Conservation (phyloP, 2,113 vertebrate genomes). For the Cathartes aura region DNA sequence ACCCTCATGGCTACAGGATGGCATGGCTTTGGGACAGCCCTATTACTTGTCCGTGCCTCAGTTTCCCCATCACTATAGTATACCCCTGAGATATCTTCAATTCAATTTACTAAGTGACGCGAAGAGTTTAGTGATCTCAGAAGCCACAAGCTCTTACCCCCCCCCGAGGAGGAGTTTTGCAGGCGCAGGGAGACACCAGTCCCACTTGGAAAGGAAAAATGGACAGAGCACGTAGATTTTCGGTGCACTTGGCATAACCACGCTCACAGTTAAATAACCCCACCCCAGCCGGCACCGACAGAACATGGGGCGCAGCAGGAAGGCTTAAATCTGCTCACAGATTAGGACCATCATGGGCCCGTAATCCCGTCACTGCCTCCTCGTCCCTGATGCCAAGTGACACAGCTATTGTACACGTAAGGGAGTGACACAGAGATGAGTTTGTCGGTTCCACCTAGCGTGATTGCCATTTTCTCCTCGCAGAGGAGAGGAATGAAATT, state of each 20-base stretch:
- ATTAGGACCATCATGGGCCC: neutral
- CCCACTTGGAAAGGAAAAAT: rapidly evolving
- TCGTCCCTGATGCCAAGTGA: constrained; percentile 75
- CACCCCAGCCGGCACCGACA: rapidly evolving
- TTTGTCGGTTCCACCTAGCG: constrained; percentile 79
- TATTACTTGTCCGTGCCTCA: neutral
- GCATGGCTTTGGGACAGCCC: neutral
- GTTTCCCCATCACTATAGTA: neutral
- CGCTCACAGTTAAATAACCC: rapidly evolving
- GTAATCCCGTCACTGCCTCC: neutral
- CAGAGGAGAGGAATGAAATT: constrained; percentile 77
- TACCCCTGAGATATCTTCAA: rapidly evolving
- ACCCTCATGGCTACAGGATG: neutral
- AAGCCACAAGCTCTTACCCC: neutral
- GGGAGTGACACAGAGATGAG: constrained; percentile 75
- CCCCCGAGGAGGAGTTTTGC: neutral
- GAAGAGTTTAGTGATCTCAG: rapidly evolving
- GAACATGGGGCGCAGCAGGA: rapidly evolving
- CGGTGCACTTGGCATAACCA: rapidly evolving
- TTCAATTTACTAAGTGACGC: rapidly evolving
- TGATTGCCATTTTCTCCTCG: constrained; percentile 78
- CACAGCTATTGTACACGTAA: constrained; percentile 70
- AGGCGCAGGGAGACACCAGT: rapidly evolving
- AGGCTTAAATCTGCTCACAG: neutral
- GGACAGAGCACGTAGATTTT: rapidly evolving